Percentiles rank a stretch among this genome's conserved stretches.
Evolutionary conservation across 1,140 invertebrate genomes (phyloP).

Genomic region (Brachionus plicatilis): DNA sequence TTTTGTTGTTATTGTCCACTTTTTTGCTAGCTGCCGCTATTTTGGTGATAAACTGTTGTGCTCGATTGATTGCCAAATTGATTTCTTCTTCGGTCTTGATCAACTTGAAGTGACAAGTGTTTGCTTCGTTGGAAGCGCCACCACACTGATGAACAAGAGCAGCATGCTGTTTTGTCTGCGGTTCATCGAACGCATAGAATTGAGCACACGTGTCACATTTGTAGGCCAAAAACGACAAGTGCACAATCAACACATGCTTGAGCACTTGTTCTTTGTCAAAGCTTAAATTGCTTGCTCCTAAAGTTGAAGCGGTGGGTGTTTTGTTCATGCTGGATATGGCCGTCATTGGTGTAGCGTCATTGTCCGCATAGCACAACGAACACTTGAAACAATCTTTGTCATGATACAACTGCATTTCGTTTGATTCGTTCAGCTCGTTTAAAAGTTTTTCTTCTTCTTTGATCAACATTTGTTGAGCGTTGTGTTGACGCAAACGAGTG

Average conservation of each 20-base stretch:
- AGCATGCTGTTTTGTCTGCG: constrained; percentile 35
- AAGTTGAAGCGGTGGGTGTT: background rate
- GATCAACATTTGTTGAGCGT: background rate
- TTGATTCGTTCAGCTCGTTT: background rate
- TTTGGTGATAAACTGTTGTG: constrained; percentile 25
- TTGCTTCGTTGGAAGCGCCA: background rate
- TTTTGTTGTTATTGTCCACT: background rate
- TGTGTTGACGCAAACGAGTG: constrained; percentile 31
- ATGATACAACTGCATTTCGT: constrained; percentile 34
- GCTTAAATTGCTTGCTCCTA: constrained; percentile 16
- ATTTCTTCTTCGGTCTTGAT: constrained; percentile 39
- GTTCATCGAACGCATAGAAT: constrained; percentile 38
- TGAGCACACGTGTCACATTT: constrained; percentile 31
- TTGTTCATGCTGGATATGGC: background rate
- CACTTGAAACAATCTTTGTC: constrained; percentile 31
- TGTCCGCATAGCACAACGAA: constrained; percentile 15
- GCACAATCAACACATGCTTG: constrained; percentile 32
- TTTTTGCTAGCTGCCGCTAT: background rate
- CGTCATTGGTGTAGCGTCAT: background rate
- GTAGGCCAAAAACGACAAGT: constrained; percentile 39
- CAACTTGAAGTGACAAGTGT: constrained; percentile 32
- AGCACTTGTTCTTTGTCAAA: constrained; percentile 39
- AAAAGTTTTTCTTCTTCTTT: constrained; percentile 27
- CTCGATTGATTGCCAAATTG: constrained; percentile 34
- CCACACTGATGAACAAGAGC: constrained; percentile 28